These are phyloP conservation scores for Myiotriccus ornatus DNA, from an alignment of 2,797 vertebrate species.

Conservation along the genomic window DNA sequence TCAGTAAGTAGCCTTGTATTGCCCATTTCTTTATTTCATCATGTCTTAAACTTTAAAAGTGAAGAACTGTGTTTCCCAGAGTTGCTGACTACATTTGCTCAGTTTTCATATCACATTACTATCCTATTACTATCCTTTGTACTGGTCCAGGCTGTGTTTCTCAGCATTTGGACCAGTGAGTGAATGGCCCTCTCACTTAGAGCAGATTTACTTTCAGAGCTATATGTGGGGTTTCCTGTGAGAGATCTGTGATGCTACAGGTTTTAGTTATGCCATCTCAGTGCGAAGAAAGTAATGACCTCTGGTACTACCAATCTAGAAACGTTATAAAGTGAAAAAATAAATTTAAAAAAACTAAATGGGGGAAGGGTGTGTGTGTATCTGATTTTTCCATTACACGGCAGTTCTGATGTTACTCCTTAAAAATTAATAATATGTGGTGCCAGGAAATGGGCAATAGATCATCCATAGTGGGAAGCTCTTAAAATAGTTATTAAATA, in stretches of 20 bases:
- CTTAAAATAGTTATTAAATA: background rate
- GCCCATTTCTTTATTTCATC: background rate
- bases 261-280: background rate
- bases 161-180: background rate
- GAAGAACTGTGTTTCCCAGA: background rate
- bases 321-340: background rate
- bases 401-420: background rate
- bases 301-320: background rate
- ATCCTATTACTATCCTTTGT: background rate
- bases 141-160: background rate
- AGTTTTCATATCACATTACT: background rate
- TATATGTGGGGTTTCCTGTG: background rate
- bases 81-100: background rate
- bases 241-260: background rate
- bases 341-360: background rate
- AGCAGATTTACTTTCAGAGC: background rate
- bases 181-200: background rate
- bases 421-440: constrained; percentile 1
- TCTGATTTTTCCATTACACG: background rate
- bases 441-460: constrained; percentile 12
- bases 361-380: rapidly evolving
- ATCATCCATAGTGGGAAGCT: background rate
- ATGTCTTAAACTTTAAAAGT: background rate
- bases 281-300: background rate
- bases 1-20: constrained; percentile 81